Base-by-base conservation (phyloP, 35 echinoderm and acorn worm genomes). In the Heliocidaris tuberculata region DNA sequence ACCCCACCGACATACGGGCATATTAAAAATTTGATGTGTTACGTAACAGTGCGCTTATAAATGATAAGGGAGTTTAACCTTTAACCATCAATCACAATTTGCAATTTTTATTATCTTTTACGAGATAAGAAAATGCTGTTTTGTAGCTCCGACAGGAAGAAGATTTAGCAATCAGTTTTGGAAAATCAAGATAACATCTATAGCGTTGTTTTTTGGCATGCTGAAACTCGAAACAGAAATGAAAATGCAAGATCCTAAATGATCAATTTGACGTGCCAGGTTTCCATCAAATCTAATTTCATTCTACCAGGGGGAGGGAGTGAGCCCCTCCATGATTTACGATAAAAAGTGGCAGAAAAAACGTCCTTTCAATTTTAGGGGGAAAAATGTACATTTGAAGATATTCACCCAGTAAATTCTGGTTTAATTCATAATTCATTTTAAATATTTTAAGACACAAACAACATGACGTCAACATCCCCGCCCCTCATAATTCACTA, bases 51-150 rank as follows among this genome's bases (percentile, higher is more conserved):
- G 50, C 27, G 50, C 91, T 93, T 13, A 93, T 52, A 93, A 93
- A 93, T 30, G 50, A 52, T 52, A 93, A 59, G 48, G 17, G 48
- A 48, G 91, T 93, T 50, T 93, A 93, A 93, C 91, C 91, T 93
- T 93, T 93, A 59, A 59, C 50, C 91, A 59, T 93, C 91, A 93
- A 93, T 93, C 91, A 48, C 91, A 93, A 93, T 93, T 93, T 59
- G 91, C 91, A 93, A 93, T 93, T 93, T 93, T 93, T 93, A 93
- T 93, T 93, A 93, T 93, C 91, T 93, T 93, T n/a, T 93, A 8
- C 9, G n/a, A 56, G 91, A 93, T 93, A 93, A 93, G 47, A 93
- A 49, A 49, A 93, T 93, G 91, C 91, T 30, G 91, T 93, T 49
- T 32, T 89, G 87, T 27, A 21, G 11, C 19, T 30, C 19, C 31